Base-by-base conservation (phyloP, 2,797 vertebrate species). In the Nannoperca australis region DNA sequence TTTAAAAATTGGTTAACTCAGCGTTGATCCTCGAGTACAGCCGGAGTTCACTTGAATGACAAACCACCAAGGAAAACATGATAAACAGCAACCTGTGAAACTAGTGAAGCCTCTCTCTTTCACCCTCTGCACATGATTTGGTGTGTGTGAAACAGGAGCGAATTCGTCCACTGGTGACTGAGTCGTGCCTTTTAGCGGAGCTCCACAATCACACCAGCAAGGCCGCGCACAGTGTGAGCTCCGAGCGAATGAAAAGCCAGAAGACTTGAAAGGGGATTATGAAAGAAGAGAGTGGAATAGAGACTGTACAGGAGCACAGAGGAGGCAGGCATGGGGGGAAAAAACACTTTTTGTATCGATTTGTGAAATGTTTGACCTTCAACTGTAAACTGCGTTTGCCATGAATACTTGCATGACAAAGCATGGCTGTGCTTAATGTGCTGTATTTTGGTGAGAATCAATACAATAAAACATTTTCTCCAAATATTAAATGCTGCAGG, bases 211-310 rank as follows among this genome's bases (percentile, higher is more conserved):
- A 82, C 73, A 70, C 11, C 2, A 65, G 68, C 61, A 38, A 54
- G 56, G 44, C 72, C 27, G 11, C 62, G 62, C 67, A 20, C 86
- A 62, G 80, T 71, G 47, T 82, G 83, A 88, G 82, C 80, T 81
- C 44, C 5, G 6, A 64, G 65, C 75, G 67, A 88, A 86, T 70
- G 75, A 83, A 88, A 79, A 73, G 64, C 58, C 47, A 44, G 15
- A 66, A 82, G 64, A 81, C 82, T 85, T 87, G 85, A 83, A 88
- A 89, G 82, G 6, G 53, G 61, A 81, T 20, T 75, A 60, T 73
- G 58, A 79, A 75, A 68, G 72, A 50, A 73, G 7, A 64, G 68
- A 47, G 56, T 17, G 61, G 36, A 69, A 70, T 67, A 45, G 54
- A 62, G 63, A 56, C 11, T 7, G 72, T 13, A 30, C 45, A 36